phyloP scores from a whole-genome alignment of 2,888 invertebrate species.

The Meandrusa payeni region DNA sequence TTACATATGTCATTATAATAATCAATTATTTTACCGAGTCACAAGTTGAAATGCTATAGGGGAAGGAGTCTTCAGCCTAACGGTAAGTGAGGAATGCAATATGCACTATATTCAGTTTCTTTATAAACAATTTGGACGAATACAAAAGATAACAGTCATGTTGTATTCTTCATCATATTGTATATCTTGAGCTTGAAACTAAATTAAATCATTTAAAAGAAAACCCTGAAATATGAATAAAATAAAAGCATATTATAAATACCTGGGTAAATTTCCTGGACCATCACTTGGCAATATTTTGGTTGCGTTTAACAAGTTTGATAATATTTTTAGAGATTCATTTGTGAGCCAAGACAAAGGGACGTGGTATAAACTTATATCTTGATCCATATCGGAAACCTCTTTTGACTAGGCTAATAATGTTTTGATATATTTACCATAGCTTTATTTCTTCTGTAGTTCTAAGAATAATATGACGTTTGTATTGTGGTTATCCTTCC shows the following conservation, averaged over 20 bases:
- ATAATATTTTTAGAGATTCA: conserved; percentile 74
- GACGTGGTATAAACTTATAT: conserved; percentile 49
- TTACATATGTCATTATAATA: too few relatives aligned
- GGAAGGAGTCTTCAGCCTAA: too few relatives aligned
- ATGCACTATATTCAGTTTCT: too few relatives aligned
- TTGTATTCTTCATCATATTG: too few relatives aligned
- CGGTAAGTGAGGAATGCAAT: too few relatives aligned
- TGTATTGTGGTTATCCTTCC: conserved; percentile 5
- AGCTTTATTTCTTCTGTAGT: conserved; percentile 14
- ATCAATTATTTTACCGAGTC: too few relatives aligned
- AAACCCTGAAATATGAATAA: too few relatives aligned
- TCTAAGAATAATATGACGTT: conserved; percentile 15
- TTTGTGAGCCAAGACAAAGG: conserved; percentile 64
- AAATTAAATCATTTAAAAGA: too few relatives aligned
- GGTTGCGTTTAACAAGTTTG: conserved; percentile 82
- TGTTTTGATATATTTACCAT: conserved; percentile 16
- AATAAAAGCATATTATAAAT: conserved; percentile 19
- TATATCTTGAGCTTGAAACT: too few relatives aligned
- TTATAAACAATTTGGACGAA: too few relatives aligned
- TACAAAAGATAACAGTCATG: too few relatives aligned
- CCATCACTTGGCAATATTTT: conserved; percentile 84
- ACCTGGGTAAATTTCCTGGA: conserved; percentile 63
- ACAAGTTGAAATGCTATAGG: too few relatives aligned
- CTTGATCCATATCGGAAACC: conserved; percentile 36
- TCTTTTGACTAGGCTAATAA: conserved; percentile 1